Conservation (phyloP, 2,797 vertebrate genomes). For the Epinephelus malabaricus region DNA sequence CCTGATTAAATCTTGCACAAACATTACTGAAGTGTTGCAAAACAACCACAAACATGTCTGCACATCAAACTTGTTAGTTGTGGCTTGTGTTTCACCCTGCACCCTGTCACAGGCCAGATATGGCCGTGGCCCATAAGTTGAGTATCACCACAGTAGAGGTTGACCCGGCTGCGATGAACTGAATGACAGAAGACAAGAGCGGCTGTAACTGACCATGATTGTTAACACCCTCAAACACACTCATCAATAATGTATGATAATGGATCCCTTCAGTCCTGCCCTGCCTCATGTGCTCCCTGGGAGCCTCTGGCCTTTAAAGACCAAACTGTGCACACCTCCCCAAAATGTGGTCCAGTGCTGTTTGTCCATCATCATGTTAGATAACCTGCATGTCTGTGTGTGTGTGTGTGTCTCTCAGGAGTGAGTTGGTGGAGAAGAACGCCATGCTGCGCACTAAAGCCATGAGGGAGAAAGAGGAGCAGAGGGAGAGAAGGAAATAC, state of each 20-base stretch:
- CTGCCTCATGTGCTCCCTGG: background rate
- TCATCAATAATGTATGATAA: background rate
- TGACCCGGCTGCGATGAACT: too few relatives aligned
- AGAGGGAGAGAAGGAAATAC: constrained; percentile 92
- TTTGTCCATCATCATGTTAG: background rate
- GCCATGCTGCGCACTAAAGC: constrained; percentile 93
- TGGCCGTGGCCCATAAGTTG: too few relatives aligned
- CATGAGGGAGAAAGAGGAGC: constrained; percentile 95
- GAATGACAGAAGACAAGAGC: background rate
- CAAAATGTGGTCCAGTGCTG: background rate
- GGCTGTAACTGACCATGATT: background rate
- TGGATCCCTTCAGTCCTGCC: background rate
- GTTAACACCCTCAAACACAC: background rate
- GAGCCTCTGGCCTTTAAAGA: background rate
- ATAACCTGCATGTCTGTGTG: constrained; percentile 23
- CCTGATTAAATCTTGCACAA: background rate
- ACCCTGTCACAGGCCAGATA: too few relatives aligned
- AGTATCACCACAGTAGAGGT: background rate
- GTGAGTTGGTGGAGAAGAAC: constrained; percentile 91
- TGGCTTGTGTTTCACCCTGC: background rate
- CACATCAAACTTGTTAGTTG: background rate
- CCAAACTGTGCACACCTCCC: background rate
- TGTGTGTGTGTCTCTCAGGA: constrained; percentile 79
- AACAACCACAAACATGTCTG: background rate
- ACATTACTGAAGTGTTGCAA: background rate